Evolutionary conservation across 2,888 invertebrate species (phyloP), one percentile per base, ranked within the genome.

Genomic region (Pomacea canaliculata): DNA sequence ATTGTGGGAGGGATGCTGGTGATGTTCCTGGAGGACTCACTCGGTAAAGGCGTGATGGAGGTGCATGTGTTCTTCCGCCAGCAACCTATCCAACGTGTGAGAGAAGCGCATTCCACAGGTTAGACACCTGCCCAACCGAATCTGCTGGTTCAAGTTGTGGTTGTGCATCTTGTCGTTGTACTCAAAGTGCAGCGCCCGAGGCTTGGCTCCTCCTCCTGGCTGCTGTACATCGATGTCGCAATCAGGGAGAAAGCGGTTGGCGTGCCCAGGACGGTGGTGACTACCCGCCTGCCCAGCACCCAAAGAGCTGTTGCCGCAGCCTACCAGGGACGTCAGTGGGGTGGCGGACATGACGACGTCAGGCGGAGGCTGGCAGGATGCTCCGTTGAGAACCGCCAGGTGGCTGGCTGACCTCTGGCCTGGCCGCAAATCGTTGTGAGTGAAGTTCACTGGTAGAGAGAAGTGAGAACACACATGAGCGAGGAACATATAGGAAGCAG

Each of bases 61-160:
- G 2, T 56, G 60, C 18, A 79, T 68, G 23, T 79, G 79, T 59
- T 79, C 76, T 67, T 76, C 79, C 37, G 76, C 71, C n/a, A 79
- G 68, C 46, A 73, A 49, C 23, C 76, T 48, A 48, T 79, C 79
- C 18, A 79, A 76, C 16, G 67, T 18, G 37, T 76, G 74, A 10
- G 79, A 74, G 37, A 79, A 76, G 13, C 18, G 59, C 79, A 79
- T 79, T 19, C 76, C 76, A 46, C 79, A 77, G 60, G 69, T 68
- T 16, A 71, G 68, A 51, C 79, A 79, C 49, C 23, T 68, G 13
- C 76, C 79, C 37, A 72, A 67, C 27, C 65, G 72, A 19, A 77
- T 75, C 60, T 77, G 76, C 7, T 59, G 60, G 10, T 69, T 71
- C 69, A 76, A n/a, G 49, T 27, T 62, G n/a, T 73, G 66, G 46